Percentiles rank a stretch among this genome's conserved stretches.
Evolutionary conservation across 2,888 invertebrate genomes (phyloP).

Genomic region (Apamea sordens): DNA sequence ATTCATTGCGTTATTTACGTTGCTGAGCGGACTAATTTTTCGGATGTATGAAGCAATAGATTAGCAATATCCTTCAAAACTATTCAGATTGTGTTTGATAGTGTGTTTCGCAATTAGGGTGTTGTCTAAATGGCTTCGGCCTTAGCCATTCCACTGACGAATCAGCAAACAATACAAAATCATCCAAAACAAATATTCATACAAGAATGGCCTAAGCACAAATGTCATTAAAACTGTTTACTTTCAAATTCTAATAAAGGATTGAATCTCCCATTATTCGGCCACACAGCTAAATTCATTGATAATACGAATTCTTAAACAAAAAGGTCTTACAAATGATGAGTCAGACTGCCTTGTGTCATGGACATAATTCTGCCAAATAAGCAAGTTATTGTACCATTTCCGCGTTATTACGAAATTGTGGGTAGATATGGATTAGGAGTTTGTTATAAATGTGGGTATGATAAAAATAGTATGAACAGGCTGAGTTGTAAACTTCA

Average conservation of each 20-base stretch:
- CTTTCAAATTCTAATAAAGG: constrained; percentile 18
- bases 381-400: constrained; percentile 49
- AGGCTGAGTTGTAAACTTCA: neutral
- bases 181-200: constrained; percentile 10
- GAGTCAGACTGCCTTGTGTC: constrained; percentile 47
- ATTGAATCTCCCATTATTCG: constrained; percentile 44
- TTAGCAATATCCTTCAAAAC: no score
- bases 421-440: neutral
- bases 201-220: constrained; percentile 25
- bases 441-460: neutral
- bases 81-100: no score
- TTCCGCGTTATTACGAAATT: constrained; percentile 49
- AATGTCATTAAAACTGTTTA: constrained; percentile 35
- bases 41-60: no score
- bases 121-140: neutral
- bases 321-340: constrained; percentile 42
- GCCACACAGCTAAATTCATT: constrained; percentile 15
- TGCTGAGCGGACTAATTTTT: no score
- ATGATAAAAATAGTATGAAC: neutral
- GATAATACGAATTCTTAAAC: constrained; percentile 50
- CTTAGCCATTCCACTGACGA: neutral
- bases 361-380: constrained; percentile 34
- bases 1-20: no score
- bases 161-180: constrained; percentile 12
- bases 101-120: no score